Conservation (phyloP, 2,113 vertebrate species). For the Perccottus glenii region DNA sequence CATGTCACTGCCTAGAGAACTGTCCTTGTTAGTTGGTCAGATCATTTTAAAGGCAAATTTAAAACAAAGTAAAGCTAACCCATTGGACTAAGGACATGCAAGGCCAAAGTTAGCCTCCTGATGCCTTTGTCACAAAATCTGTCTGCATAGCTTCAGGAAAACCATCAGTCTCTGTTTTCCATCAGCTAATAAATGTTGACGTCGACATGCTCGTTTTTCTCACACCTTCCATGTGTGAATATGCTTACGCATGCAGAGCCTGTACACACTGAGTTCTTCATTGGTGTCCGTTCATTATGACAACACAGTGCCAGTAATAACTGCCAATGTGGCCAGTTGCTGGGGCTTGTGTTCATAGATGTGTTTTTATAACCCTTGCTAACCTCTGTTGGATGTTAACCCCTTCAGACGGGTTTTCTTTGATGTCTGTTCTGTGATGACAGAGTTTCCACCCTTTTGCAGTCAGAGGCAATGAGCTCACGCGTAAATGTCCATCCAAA, state of each 20-base stretch:
- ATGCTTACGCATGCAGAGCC: conserved; percentile 36
- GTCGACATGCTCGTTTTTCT: conserved; percentile 55
- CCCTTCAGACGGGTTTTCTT: conserved; percentile 44
- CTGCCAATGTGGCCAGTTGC: conserved; percentile 37
- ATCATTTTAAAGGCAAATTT: too few relatives aligned
- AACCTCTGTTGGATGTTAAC: conserved; percentile 61
- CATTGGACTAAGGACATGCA: not conserved
- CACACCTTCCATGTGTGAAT: conserved; percentile 50
- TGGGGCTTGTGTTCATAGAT: conserved; percentile 54
- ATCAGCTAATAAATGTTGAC: conserved; percentile 52
- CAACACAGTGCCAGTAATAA: conserved; percentile 58
- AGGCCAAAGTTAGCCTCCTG: not conserved
- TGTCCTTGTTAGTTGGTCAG: too few relatives aligned
- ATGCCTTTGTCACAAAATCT: not conserved
- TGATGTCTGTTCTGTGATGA: conserved; percentile 65
- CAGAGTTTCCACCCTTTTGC: conserved; percentile 62
- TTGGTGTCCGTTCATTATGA: conserved; percentile 56
- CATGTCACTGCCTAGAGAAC: too few relatives aligned
- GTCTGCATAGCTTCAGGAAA: conserved; percentile 14
- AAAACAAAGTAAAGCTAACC: not conserved
- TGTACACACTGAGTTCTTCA: conserved; percentile 33
- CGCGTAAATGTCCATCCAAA: conserved; percentile 54
- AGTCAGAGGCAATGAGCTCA: conserved; percentile 57
- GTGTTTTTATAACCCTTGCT: conserved; percentile 67
- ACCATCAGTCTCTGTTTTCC: conserved; percentile 59